Conservation (phyloP, 2,113 vertebrate genomes). For the Apteryx mantelli region DNA sequence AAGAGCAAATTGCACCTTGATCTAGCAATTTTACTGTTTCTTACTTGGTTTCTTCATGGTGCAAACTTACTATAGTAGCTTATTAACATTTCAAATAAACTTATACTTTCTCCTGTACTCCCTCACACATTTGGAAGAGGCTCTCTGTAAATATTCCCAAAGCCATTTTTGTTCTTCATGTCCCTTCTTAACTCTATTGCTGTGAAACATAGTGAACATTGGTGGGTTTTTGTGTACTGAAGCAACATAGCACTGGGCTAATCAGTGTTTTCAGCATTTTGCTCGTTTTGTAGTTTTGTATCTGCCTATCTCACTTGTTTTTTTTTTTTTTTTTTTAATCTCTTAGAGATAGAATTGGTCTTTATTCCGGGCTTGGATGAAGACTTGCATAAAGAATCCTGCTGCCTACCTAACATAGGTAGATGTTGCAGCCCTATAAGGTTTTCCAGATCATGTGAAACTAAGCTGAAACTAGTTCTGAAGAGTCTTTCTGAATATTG, state of each 20-base stretch:
- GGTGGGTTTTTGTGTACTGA: not conserved
- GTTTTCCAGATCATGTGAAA: not conserved
- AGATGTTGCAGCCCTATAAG: not conserved
- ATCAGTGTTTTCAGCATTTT: not conserved
- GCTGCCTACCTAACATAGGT: not conserved
- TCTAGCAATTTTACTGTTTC: not conserved
- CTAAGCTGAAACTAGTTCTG: not conserved
- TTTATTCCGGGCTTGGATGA: not conserved
- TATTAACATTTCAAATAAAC: not conserved
- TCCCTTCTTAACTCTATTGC: not conserved
- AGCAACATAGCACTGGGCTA: not conserved
- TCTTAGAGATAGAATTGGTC: not conserved
- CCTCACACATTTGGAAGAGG: not conserved
- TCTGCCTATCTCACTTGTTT: not conserved
- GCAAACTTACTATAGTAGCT: not conserved
- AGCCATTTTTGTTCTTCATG: not conserved
- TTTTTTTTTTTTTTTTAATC: not conserved
- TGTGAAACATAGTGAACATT: not conserved
- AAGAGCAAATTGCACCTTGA: not conserved
- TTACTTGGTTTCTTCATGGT: not conserved
- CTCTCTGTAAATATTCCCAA: not conserved
- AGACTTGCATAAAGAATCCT: not conserved
- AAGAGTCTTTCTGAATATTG: not conserved
- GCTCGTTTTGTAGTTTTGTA: not conserved
- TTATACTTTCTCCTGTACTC: not conserved